Conservation (phyloP, 1,140 invertebrate species). For the Aphelenchoides besseyi region DNA sequence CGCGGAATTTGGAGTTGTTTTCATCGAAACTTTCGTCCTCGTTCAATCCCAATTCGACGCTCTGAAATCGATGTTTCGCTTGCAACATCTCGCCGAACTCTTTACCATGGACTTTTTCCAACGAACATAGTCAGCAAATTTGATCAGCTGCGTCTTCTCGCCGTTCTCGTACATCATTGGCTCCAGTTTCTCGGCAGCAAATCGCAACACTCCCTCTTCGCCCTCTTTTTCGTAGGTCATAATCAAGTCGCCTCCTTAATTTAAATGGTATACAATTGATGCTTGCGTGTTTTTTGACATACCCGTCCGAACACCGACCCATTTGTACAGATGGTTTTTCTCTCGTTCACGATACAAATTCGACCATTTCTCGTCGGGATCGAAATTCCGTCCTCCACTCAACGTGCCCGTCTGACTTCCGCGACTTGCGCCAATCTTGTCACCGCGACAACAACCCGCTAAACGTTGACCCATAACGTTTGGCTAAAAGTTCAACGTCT, state of each 20-base stretch:
- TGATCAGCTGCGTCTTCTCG: constrained; percentile 76
- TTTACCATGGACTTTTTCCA: constrained; percentile 82
- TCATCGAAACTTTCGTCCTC: constrained; percentile 51
- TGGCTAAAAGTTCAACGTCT: neutral
- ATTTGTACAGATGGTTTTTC: constrained; percentile 65
- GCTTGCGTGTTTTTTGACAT: constrained; percentile 31
- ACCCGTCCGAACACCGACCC: constrained; percentile 64
- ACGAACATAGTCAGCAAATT: constrained; percentile 80
- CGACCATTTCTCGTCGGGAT: constrained; percentile 65
- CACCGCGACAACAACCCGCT: neutral
- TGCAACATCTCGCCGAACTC: constrained; percentile 13
- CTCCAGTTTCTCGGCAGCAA: constrained; percentile 81
- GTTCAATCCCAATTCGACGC: constrained; percentile 53
- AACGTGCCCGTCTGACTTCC: constrained; percentile 21
- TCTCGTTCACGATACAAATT: constrained; percentile 65
- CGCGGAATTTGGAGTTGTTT: constrained; percentile 56
- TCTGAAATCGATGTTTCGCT: constrained; percentile 36
- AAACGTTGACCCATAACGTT: neutral
- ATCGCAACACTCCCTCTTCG: constrained; percentile 72
- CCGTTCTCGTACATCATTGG: constrained; percentile 85
- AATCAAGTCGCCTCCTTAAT: constrained; percentile 66
- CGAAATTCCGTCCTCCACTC: constrained; percentile 35
- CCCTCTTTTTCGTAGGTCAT: constrained; percentile 74
- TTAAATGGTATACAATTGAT: constrained; percentile 10
- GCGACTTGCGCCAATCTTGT: neutral